Evolutionary conservation across 1,140 invertebrate genomes (phyloP).

Genomic region (Samia ricini): DNA sequence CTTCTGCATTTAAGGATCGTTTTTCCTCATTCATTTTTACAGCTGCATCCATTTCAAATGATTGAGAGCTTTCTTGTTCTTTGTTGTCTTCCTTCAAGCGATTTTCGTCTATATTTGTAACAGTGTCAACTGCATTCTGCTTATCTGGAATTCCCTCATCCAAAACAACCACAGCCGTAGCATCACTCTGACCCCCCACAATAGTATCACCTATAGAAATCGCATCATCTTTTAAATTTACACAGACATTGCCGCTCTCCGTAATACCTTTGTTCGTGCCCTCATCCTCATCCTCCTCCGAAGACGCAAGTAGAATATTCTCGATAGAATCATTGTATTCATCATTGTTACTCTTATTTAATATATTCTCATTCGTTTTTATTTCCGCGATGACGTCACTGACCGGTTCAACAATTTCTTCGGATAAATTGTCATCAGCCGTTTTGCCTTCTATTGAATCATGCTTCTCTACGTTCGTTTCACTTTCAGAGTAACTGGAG

Average conservation of each 20-base stretch:
- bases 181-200: not conserved
- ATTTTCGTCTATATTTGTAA: not conserved
- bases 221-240: conserved; percentile 33
- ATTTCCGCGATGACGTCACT: not conserved
- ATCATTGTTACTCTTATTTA: conserved; percentile 24
- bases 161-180: not conserved
- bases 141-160: not conserved
- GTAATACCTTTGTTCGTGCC: conserved; percentile 9
- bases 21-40: not conserved
- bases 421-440: not conserved
- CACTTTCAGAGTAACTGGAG: conserved; percentile 62
- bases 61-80: not conserved
- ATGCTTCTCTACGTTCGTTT: conserved; percentile 15
- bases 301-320: conserved; percentile 49
- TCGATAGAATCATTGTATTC: conserved; percentile 36
- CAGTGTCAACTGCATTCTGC: not conserved
- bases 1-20: not conserved
- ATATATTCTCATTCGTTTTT: conserved; percentile 5
- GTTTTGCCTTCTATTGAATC: not conserved
- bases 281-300: conserved; percentile 36
- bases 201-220: conserved; percentile 37
- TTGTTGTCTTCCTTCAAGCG: not conserved
- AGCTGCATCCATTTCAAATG: not conserved
- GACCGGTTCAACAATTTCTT: not conserved
- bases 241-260: conserved; percentile 15